Evolutionary conservation across 2,113 vertebrate species (phyloP).

Genomic region (Piprites chloris): DNA sequence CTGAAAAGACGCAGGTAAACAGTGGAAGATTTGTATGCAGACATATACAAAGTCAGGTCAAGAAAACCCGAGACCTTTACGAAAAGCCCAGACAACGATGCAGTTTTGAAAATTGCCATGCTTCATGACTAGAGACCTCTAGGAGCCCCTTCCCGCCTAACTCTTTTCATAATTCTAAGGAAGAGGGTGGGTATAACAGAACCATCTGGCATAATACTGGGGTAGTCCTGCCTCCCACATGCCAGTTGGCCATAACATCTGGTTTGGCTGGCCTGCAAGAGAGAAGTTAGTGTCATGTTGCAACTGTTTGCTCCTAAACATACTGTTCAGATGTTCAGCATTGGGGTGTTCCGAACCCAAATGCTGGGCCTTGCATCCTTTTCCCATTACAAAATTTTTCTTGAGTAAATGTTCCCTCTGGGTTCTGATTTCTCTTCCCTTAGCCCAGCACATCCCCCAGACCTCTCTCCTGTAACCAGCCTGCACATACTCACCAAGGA

Average conservation of each 20-base stretch:
- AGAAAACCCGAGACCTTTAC: not conserved
- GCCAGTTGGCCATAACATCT: not conserved
- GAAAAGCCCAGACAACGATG: not conserved
- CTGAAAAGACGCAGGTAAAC: not conserved
- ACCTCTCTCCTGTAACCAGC: not conserved
- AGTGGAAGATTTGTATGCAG: not conserved
- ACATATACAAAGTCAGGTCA: not conserved
- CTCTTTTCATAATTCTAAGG: not conserved
- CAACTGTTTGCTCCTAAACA: not conserved
- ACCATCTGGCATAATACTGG: not conserved
- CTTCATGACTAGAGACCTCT: not conserved
- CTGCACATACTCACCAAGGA: constrained; percentile 24
- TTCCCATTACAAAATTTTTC: not conserved
- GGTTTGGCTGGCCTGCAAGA: not conserved
- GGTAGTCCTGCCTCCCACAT: not conserved
- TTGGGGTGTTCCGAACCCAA: not conserved
- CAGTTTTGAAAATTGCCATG: not conserved
- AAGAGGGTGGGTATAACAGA: not conserved
- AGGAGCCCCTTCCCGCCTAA: not conserved
- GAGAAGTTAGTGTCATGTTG: not conserved
- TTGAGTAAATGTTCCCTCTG: not conserved
- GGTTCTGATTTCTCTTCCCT: not conserved
- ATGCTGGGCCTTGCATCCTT: not conserved
- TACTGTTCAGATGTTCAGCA: not conserved
- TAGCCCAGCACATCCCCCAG: not conserved